Evolutionary conservation across 2,888 invertebrate species (phyloP).

Genomic region (Minunthozetes semirufus): DNA sequence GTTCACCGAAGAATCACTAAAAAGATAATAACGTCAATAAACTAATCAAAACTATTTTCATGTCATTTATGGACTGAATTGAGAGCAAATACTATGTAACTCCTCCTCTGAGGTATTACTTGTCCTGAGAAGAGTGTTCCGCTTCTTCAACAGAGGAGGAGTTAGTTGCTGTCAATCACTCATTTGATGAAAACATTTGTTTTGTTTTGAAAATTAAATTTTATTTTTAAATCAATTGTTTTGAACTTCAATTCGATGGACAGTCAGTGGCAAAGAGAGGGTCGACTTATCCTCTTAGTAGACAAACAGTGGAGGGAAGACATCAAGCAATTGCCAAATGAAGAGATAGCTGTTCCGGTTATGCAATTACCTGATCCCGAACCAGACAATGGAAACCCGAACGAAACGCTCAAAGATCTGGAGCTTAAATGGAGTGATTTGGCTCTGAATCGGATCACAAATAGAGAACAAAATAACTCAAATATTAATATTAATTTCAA

Average conservation of each 20-base stretch:
- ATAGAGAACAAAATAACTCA: conserved; percentile 13
- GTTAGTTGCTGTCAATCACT: no score
- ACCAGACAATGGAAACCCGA: conserved; percentile 69
- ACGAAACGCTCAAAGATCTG: conserved; percentile 79
- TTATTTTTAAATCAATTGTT: background rate
- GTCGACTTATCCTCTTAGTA: conserved; percentile 66
- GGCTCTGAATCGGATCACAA: conserved; percentile 44
- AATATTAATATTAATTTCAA: conserved; percentile 3
- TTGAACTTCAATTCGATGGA: conserved; percentile 55
- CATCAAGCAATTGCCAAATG: conserved; percentile 48
- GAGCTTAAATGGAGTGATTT: conserved; percentile 64
- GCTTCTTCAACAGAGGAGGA: no score
- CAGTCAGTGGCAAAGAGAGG: conserved; percentile 66
- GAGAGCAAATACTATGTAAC: no score
- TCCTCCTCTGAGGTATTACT: no score
- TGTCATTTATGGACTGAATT: no score
- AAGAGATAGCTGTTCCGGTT: conserved; percentile 65
- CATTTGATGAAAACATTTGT: background rate
- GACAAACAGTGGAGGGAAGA: conserved; percentile 84
- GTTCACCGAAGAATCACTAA: background rate
- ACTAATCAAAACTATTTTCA: no score
- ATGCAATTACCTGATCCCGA: conserved; percentile 88
- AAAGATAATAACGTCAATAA: no score
- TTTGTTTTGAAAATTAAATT: background rate
- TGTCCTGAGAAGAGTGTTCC: no score